phyloP scores from a whole-genome alignment of 2,797 vertebrate genomes.

The Arnoldichthys spilopterus region DNA sequence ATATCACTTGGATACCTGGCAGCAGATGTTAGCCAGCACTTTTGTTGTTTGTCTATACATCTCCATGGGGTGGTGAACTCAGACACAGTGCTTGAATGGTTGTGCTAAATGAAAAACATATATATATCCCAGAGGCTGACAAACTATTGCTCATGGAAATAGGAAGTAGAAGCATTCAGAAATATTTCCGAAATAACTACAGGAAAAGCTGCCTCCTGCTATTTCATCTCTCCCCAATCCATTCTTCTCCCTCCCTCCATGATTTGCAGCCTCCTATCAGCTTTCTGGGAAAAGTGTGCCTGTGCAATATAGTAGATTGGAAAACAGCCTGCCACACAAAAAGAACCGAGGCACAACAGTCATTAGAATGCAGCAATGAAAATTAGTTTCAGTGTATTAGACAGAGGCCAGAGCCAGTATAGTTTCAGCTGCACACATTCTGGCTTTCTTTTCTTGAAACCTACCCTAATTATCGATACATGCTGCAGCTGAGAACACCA shows the following conservation, averaged over 20 bases:
- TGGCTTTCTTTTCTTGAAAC: neutral
- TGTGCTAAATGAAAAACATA: conserved; percentile 16
- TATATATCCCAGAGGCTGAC: conserved; percentile 31
- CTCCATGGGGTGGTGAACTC: conserved; percentile 16
- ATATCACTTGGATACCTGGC: conserved; percentile 17
- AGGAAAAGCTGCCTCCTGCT: conserved; percentile 24
- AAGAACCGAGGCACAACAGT: conserved; percentile 10
- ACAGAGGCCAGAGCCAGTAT: neutral
- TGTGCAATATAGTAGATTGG: conserved; percentile 18
- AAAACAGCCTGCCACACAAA: conserved; percentile 24
- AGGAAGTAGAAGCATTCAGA: conserved; percentile 2
- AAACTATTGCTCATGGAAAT: conserved; percentile 18
- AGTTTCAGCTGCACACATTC: conserved; percentile 16
- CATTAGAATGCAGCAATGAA: conserved; percentile 17
- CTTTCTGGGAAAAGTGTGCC: neutral
- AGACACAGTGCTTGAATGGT: conserved; percentile 21
- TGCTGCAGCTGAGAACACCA: neutral
- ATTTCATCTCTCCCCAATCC: conserved; percentile 15
- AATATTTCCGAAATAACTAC: conserved; percentile 25
- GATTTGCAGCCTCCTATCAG: neutral
- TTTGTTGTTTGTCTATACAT: conserved; percentile 41
- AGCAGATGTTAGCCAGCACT: conserved; percentile 31
- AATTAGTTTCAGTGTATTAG: neutral
- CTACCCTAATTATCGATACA: conserved; percentile 7
- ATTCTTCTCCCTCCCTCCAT: neutral